A percentile compares a stretch with the other conserved stretches of the same genome.
Conservation (phyloP, 2,797 vertebrate species). For the Coccyzus lansbergi region DNA sequence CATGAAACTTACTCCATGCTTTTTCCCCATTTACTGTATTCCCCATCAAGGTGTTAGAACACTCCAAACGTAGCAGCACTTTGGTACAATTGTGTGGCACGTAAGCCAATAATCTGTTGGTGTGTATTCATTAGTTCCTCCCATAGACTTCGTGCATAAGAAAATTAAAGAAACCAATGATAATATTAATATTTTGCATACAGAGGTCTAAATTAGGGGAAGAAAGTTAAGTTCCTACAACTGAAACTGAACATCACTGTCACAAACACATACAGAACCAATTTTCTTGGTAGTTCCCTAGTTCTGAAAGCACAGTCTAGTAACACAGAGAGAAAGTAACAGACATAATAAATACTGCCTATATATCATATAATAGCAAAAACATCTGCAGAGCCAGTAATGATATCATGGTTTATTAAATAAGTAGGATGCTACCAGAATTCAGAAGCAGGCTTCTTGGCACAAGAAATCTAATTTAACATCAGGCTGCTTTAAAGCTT, state of each 20-base stretch:
- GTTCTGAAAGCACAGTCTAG: background rate
- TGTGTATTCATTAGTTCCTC: background rate
- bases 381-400: background rate
- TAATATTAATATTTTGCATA: background rate
- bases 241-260: background rate
- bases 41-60: background rate
- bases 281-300: background rate
- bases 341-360: background rate
- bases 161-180: background rate
- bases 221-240: background rate
- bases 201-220: background rate
- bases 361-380: background rate
- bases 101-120: background rate
- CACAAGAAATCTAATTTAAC: background rate
- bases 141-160: background rate
- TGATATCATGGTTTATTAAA: background rate
- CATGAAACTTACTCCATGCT: background rate
- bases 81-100: background rate
- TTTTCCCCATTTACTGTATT: background rate
- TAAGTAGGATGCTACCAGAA: background rate
- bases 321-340: background rate
- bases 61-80: background rate
- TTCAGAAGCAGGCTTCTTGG: background rate
- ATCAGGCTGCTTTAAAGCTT: background rate
- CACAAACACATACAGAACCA: background rate